Evolutionary conservation across 2,888 invertebrate genomes (phyloP), one percentile per base, ranked within the genome.

Genomic region (Drosophila yooni): DNA sequence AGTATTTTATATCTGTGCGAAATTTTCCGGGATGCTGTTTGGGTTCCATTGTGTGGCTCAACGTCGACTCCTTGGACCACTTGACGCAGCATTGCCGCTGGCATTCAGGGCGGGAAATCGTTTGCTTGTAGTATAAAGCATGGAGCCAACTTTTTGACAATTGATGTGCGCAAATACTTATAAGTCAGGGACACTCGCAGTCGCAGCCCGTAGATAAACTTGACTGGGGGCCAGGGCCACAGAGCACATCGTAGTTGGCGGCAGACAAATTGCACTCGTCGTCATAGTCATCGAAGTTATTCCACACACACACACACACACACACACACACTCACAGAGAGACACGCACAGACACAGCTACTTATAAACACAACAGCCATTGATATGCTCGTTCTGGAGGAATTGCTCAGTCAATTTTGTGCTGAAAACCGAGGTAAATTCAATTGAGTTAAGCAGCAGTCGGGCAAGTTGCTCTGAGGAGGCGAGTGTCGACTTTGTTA

Each of bases 91-190:
- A 68, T 65, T 79, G 81, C 56, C 81, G 72, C 67, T 72, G 78
- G 74, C 80, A 82, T 74, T 70, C 52, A 62, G 58, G 57, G 60
- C 80, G 80, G 82, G 59, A 83, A 80, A 77, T 83, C 71, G 73
- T 75, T 87, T 74, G 66, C 80, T 66, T 60, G 74, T 66, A 57
- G 48, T 66, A 48, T 33, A 34, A 66, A 52, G 61, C 64, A 57
- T 65, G 76, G 65, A 70, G 62, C 68, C 67, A 83, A 82, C 84
- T 87, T 87, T 84, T 83, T 75, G 80, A 87, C 84, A 84, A 87
- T 87, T 82, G 83, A 83, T 87, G 87, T 68, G 85, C 75, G 54
- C 79, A 87, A 87, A 81, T 87, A 87, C 74, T 79, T 87, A 76
- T 76, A 84, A 78, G 71, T 81, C 77, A 62, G 52, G 40, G 29